Evolutionary conservation across 2,113 vertebrate species (phyloP), one percentile per base, ranked within the genome.

Genomic region (Hiodon tergisus): DNA sequence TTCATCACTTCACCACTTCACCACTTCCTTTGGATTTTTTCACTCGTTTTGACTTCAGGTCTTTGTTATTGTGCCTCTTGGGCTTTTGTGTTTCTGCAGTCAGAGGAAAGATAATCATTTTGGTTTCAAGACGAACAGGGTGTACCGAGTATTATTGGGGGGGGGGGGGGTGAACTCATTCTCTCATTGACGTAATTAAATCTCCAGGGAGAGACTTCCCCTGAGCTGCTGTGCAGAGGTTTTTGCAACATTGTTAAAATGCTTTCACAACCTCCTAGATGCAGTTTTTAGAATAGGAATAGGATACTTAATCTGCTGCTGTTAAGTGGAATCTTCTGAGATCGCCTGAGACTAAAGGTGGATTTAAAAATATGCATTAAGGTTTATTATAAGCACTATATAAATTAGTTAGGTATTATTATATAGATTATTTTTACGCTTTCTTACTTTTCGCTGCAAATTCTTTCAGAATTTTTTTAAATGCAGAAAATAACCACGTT

Each of bases 141-240:
- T 17, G 55, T 71, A 58, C 55, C 57, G 48, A n/a, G 47, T 47
- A 31, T 71, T 80, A 82, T 79, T 72, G 75, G 76, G 79, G 75
- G 75, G 80, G 76, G 69, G 59, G 75, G 74, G 73, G 69, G 74
- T 54, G 52, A 78, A 72, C 46, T 59, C 54, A 50, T 10, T 75
- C 65, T 63, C 65, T 31, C 73, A 75, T 75, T 75, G 73, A 75
- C 73, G 73, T 75, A 75, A 75, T 31, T 55, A 73, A 69, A 31
- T 14, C 51, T 81, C n/a, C n/a, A 58, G 51, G 31, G 31, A 66
- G 61, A 65, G 60, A 54, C 52, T 52, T 51, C 46, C 71, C 50
- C 55, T 58, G 73, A 67, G 54, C 65, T 47, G 67, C 63, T 67
- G 73, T 57, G 63, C 62, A 57, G 13, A 58, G 65, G 73, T 57